Evolutionary conservation across 2,888 invertebrate genomes (phyloP).

Genomic region (Hirtodrosophila confusa): DNA sequence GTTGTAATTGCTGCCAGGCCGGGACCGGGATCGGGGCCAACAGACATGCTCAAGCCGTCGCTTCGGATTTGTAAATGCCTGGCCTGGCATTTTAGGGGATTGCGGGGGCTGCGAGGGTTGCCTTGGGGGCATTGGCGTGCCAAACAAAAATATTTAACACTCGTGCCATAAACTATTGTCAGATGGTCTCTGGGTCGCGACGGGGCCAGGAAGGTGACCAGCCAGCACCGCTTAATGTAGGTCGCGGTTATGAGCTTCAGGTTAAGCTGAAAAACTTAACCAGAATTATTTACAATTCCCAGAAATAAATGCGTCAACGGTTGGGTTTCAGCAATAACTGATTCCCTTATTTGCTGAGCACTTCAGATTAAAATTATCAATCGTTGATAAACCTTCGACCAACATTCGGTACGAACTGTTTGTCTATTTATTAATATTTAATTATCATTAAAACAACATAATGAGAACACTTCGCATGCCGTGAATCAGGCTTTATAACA

Average conservation of each 20-base stretch:
- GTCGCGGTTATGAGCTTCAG: slow-evolving; percentile 47
- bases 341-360: slow-evolving; percentile 34
- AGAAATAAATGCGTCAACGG: slow-evolving; percentile 26
- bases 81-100: slow-evolving; percentile 15
- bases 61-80: slow-evolving; percentile 50
- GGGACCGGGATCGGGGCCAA: slow-evolving; percentile 25
- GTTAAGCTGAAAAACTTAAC: slow-evolving; percentile 28
- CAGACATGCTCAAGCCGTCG: slow-evolving; percentile 52
- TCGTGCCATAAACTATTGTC: slow-evolving; percentile 77
- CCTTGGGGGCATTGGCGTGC: slow-evolving; percentile 63
- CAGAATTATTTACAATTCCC: slow-evolving; percentile 40
- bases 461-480: slow-evolving; percentile 15
- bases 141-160: slow-evolving; percentile 78
- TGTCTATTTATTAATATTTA: slow-evolving; percentile 47
- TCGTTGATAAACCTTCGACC: slow-evolving; percentile 12
- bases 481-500: slow-evolving; percentile 18
- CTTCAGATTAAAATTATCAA: slow-evolving; percentile 27
- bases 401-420: slow-evolving; percentile 3
- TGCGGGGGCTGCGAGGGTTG: slow-evolving; percentile 3
- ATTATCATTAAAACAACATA: slow-evolving; percentile 38
- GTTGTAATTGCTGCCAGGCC: slow-evolving; percentile 65
- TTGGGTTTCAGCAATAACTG: slow-evolving; percentile 27
- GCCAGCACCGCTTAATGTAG: slow-evolving; percentile 54
- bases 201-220: slow-evolving; percentile 2
- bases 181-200: slow-evolving; percentile 33